phyloP scores from a whole-genome alignment of 2,797 vertebrate species.

The Tinamus major region DNA sequence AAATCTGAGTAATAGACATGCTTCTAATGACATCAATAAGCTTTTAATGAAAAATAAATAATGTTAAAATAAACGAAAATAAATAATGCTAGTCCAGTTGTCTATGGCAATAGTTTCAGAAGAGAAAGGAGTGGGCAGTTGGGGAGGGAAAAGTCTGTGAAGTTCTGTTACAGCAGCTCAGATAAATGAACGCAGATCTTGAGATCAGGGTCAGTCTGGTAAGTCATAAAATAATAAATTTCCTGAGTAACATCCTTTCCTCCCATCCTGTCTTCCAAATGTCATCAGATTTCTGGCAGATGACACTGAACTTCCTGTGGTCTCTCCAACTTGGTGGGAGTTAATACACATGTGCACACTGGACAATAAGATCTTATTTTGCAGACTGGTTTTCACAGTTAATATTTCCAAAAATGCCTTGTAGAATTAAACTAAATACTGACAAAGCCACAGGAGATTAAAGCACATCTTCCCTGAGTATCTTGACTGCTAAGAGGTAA shows the following conservation, averaged over 20 bases:
- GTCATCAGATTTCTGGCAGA: not conserved
- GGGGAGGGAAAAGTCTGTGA: not conserved
- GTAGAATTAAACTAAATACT: not conserved
- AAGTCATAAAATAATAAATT: conserved; percentile 19
- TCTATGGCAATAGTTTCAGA: not conserved
- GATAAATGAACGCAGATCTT: not conserved
- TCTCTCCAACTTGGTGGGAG: not conserved
- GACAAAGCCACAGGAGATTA: not conserved
- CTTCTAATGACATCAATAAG: conserved; percentile 17
- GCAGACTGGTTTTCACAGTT: not conserved
- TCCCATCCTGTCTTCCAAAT: not conserved
- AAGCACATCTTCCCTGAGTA: not conserved
- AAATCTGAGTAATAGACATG: conserved; percentile 8
- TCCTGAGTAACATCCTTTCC: not conserved
- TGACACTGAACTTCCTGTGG: not conserved
- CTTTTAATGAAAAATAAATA: conserved; percentile 40
- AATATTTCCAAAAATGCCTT: not conserved
- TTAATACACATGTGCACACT: not conserved
- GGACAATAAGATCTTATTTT: not conserved
- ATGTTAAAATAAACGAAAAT: conserved; percentile 33
- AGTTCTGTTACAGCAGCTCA: not conserved
- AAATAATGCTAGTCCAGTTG: not conserved
- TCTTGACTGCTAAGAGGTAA: not conserved
- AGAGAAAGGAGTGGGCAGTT: too few species aligned
- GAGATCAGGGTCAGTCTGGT: not conserved